These are phyloP conservation scores for Limnephilus lunatus DNA, from an alignment of 2,888 invertebrate species.

Conservation along the genomic window DNA sequence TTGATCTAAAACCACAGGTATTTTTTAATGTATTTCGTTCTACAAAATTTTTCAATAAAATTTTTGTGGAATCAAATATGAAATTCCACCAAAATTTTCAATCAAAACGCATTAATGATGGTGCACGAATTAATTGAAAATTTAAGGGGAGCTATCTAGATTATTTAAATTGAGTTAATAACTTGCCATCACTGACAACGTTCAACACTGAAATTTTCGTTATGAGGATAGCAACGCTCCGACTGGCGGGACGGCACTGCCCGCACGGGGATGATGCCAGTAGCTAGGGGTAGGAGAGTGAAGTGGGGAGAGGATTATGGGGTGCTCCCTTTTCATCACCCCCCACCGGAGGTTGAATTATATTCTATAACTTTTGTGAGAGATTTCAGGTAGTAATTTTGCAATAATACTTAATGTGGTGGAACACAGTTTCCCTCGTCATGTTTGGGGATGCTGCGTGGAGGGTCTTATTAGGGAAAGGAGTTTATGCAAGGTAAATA, in stretches of 20 bases:
- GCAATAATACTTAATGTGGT: not conserved
- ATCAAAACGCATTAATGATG: not conserved
- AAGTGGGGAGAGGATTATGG: too few species aligned
- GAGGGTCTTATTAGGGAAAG: too few species aligned
- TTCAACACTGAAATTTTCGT: conserved; percentile 56
- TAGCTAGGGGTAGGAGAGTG: not conserved
- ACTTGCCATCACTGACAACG: conserved; percentile 62
- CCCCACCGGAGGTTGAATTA: not conserved
- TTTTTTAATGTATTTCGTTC: too few species aligned
- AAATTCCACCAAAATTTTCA: not conserved
- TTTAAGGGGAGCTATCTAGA: not conserved
- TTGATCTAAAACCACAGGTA: too few species aligned
- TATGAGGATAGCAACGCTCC: conserved; percentile 43
- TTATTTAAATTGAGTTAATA: not conserved
- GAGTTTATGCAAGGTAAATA: too few species aligned
- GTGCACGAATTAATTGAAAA: not conserved
- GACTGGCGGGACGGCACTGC: conserved; percentile 55
- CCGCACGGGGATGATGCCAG: not conserved
- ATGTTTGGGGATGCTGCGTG: too few species aligned
- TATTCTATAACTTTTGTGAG: not conserved
- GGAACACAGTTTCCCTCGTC: too few species aligned
- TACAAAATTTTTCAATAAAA: not conserved
- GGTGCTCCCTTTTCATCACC: not conserved
- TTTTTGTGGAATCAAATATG: not conserved
- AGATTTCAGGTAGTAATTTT: not conserved